Conservation (phyloP, 2,797 vertebrate genomes). For the Alcedo atthis region DNA sequence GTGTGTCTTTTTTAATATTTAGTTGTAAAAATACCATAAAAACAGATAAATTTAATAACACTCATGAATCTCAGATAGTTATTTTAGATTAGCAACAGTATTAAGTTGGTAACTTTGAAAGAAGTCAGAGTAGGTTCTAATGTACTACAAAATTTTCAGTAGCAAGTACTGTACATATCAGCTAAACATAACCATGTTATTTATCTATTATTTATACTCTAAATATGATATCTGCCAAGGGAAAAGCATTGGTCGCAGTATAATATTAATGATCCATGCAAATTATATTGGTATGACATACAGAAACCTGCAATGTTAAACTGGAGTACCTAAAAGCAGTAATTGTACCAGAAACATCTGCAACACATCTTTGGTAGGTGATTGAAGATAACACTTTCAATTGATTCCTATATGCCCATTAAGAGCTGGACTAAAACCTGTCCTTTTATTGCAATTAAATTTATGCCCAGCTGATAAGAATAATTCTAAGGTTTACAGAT, state of each 20-base stretch:
- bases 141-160: not conserved
- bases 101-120: not conserved
- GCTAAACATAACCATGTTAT: not conserved
- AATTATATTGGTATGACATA: not conserved
- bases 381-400: not conserved
- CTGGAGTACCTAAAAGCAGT: not conserved
- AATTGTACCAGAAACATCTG: not conserved
- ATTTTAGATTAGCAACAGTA: not conserved
- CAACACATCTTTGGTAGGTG: not conserved
- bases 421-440: not conserved
- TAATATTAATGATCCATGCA: not conserved
- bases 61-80: not conserved
- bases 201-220: not conserved
- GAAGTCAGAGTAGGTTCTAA: not conserved
- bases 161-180: not conserved
- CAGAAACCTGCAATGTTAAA: not conserved
- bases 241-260: not conserved
- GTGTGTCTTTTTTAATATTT: not conserved
- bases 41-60: not conserved
- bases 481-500: not conserved
- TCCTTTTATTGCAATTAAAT: not conserved
- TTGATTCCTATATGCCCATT: not conserved
- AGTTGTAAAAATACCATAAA: constrained; percentile 9
- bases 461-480: not conserved
- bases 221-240: not conserved